These are phyloP conservation scores for Cenopis cana DNA, from an alignment of 2,888 invertebrate species.

Conservation along the genomic window DNA sequence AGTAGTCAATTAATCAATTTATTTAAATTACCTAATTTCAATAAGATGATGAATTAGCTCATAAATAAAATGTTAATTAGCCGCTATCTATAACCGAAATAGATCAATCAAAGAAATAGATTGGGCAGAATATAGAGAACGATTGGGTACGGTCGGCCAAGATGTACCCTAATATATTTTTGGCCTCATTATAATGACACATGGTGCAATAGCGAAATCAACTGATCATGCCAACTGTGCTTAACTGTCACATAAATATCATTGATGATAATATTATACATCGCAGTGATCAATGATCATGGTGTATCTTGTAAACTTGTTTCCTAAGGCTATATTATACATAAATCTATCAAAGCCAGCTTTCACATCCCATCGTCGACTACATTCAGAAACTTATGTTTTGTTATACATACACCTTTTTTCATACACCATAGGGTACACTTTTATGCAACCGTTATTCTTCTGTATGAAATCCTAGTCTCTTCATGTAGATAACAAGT, in stretches of 20 bases:
- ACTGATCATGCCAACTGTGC: background rate
- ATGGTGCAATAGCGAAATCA: background rate
- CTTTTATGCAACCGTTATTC: background rate
- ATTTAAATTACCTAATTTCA: too few relatives aligned
- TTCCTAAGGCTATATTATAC: background rate
- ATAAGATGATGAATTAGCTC: background rate
- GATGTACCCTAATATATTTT: background rate
- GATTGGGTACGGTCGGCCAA: background rate
- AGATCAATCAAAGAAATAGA: background rate
- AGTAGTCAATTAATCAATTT: too few relatives aligned
- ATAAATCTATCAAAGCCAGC: background rate
- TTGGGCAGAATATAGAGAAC: background rate
- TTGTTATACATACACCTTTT: background rate
- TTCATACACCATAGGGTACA: background rate
- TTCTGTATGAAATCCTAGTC: background rate
- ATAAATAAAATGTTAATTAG: too few relatives aligned
- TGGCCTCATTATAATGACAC: background rate
- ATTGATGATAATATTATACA: slow-evolving; percentile 4
- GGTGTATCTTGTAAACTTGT: background rate
- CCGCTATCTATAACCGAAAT: background rate
- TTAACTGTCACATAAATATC: background rate
- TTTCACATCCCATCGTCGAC: background rate
- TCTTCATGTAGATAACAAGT: too few relatives aligned
- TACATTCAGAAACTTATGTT: background rate
- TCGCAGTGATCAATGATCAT: background rate